phyloP scores from a whole-genome alignment of 2,797 vertebrate genomes.

The Rhynchotus rufescens region DNA sequence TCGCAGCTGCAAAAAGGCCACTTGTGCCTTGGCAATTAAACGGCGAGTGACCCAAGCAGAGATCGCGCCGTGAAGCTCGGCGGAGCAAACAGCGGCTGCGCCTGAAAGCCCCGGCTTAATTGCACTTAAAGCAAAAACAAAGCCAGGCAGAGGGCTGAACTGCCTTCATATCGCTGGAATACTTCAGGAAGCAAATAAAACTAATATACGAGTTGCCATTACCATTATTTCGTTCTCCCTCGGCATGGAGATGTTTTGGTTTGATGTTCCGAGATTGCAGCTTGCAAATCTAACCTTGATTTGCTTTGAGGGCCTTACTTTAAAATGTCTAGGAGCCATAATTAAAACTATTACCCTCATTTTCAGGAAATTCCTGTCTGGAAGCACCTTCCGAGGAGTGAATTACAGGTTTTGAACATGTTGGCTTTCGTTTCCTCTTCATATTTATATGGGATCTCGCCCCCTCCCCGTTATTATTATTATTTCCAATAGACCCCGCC shows the following conservation, averaged over 20 bases:
- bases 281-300: slow-evolving; percentile 61
- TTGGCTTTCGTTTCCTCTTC: slow-evolving; percentile 51
- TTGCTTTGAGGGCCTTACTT: slow-evolving; percentile 62
- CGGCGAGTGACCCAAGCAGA: slow-evolving; percentile 3
- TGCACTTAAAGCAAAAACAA: slow-evolving; percentile 59
- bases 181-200: slow-evolving; percentile 59
- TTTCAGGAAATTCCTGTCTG: slow-evolving; percentile 78
- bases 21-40: neutral
- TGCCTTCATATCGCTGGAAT: slow-evolving; percentile 8
- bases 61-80: slow-evolving; percentile 19
- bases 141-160: neutral
- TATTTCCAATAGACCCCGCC: slow-evolving; percentile 1
- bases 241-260: slow-evolving; percentile 25
- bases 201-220: slow-evolving; percentile 43
- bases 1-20: neutral
- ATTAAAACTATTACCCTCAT: slow-evolving; percentile 73
- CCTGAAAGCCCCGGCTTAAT: slow-evolving; percentile 43
- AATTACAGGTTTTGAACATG: slow-evolving; percentile 55
- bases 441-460: slow-evolving; percentile 15
- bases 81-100: slow-evolving; percentile 26
- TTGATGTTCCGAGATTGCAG: slow-evolving; percentile 52
- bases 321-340: slow-evolving; percentile 72
- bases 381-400: slow-evolving; percentile 74
- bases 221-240: slow-evolving; percentile 41
- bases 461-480: slow-evolving; percentile 5